Conservation (phyloP, 2,113 vertebrate species). For the Sprattus sprattus region DNA sequence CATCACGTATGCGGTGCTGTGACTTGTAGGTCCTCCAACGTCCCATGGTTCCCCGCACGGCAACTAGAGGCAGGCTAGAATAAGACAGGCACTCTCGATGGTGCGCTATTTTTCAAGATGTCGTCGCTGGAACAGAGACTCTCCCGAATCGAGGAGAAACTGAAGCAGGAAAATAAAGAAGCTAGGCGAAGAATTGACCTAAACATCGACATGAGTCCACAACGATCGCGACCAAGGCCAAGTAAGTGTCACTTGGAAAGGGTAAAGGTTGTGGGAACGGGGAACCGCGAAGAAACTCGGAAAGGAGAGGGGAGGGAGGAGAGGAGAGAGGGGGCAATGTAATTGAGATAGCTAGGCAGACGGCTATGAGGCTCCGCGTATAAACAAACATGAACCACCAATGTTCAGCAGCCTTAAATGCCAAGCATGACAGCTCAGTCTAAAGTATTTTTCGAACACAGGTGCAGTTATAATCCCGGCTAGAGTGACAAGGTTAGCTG, state of each 20-base stretch:
- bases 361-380: conserved; percentile 66
- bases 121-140: conserved; percentile 83
- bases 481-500: background rate
- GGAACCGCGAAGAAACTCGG: conserved; percentile 48
- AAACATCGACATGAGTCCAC: conserved; percentile 79
- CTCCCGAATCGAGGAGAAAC: conserved; percentile 80
- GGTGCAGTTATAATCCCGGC: background rate
- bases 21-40: background rate
- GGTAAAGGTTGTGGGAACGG: conserved; percentile 30
- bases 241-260: conserved; percentile 66
- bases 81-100: conserved; percentile 54
- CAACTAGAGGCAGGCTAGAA: conserved; percentile 45
- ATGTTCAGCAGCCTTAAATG: background rate
- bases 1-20: background rate
- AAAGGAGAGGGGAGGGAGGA: conserved; percentile 47
- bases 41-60: background rate
- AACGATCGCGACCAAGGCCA: conserved; percentile 74
- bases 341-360: conserved; percentile 46
- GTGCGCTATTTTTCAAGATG: conserved; percentile 79
- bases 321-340: conserved; percentile 42
- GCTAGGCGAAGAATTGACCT: conserved; percentile 76
- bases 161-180: conserved; percentile 79
- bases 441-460: background rate
- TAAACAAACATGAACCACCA: conserved; percentile 68
- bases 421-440: background rate